Evolutionary conservation across 2,888 invertebrate genomes (phyloP).

Genomic region (Tiliacea citrago): DNA sequence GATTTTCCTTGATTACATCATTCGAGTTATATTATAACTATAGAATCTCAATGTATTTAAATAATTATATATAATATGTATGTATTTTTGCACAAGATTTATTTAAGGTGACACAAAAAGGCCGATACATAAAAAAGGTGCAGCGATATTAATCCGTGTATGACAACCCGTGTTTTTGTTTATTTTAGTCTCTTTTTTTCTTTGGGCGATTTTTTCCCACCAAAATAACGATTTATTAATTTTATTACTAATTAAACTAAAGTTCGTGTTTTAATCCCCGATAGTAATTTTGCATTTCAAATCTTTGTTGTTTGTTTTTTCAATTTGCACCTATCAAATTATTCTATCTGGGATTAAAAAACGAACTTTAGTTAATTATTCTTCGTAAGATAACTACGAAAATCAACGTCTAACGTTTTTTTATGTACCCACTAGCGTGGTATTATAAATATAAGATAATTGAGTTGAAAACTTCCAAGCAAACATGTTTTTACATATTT

Average conservation of each 20-base stretch:
- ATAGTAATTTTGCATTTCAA: no score
- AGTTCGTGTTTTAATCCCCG: no score
- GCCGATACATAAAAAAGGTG: background rate
- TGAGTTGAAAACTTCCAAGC: no score
- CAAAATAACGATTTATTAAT: no score
- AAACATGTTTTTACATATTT: background rate
- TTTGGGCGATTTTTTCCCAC: background rate
- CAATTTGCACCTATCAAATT: no score
- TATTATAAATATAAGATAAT: background rate
- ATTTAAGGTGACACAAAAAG: background rate
- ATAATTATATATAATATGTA: no score
- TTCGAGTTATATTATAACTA: background rate
- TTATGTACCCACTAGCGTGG: background rate
- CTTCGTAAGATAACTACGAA: background rate
- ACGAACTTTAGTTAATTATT: background rate
- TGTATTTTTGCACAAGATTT: background rate
- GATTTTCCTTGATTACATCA: slow-evolving; percentile 11
- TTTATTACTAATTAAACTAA: background rate
- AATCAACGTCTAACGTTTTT: background rate
- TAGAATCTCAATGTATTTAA: no score
- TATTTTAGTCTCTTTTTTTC: background rate
- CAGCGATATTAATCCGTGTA: background rate
- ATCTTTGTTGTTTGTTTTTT: no score
- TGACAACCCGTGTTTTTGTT: background rate
- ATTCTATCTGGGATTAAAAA: no score